These are phyloP conservation scores for Chiloscyllium plagiosum DNA, from an alignment of 2,113 vertebrate species.

Conservation along the genomic window DNA sequence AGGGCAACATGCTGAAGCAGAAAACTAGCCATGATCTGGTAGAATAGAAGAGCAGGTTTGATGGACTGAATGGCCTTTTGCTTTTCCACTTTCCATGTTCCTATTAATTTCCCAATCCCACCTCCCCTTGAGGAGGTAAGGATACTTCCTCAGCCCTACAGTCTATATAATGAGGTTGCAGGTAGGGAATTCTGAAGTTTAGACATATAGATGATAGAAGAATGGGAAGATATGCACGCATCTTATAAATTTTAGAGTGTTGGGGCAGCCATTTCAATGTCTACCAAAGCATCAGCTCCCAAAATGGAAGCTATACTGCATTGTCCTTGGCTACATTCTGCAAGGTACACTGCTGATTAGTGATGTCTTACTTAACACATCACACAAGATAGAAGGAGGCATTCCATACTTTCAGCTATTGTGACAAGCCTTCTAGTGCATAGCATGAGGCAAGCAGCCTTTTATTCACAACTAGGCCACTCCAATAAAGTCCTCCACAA, in stretches of 20 bases:
- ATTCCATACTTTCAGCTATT: neutral
- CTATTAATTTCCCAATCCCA: neutral
- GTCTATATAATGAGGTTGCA: neutral
- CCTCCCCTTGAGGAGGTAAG: neutral
- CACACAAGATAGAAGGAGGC: neutral
- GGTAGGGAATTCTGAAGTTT: neutral
- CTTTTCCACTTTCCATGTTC: too few species aligned
- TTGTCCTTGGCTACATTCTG: neutral
- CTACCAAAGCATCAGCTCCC: neutral
- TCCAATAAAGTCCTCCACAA: neutral
- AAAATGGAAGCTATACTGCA: neutral
- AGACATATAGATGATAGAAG: neutral
- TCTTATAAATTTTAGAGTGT: neutral
- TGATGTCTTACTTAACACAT: neutral
- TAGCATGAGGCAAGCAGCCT: neutral
- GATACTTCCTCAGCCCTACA: neutral
- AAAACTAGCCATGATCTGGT: too few species aligned
- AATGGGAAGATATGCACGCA: neutral
- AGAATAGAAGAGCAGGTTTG: too few species aligned
- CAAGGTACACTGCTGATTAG: neutral
- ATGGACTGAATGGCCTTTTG: too few species aligned
- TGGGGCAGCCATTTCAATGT: neutral
- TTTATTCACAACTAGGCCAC: neutral
- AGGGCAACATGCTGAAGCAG: too few species aligned
- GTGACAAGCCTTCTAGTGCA: neutral